These are phyloP conservation scores for Paratilapia polleni DNA, from an alignment of 2,113 vertebrate species.

Conservation along the genomic window DNA sequence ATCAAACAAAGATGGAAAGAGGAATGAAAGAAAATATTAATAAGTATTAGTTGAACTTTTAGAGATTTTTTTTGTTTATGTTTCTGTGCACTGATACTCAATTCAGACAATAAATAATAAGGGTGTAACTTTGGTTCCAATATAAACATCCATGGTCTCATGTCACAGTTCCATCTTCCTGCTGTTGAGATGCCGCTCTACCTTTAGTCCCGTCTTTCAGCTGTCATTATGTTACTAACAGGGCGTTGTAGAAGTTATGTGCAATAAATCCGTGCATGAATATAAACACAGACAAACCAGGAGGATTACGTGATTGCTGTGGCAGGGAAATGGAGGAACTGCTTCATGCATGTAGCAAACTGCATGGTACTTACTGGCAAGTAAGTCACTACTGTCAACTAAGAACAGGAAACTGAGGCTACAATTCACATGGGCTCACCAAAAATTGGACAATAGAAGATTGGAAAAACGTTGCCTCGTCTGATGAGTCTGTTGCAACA, in stretches of 20 bases:
- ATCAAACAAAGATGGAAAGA: not conserved
- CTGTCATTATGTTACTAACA: not conserved
- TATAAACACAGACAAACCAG: not conserved
- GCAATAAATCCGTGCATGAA: not conserved
- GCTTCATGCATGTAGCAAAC: not conserved
- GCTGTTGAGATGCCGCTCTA: not conserved
- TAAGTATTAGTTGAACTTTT: not conserved
- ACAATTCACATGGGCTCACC: too few relatives aligned
- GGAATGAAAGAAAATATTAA: not conserved
- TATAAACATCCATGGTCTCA: not conserved
- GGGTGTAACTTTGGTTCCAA: not conserved
- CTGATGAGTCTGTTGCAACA: too few relatives aligned
- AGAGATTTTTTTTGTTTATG: not conserved
- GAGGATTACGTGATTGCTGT: not conserved
- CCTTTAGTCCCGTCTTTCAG: fast-evolving
- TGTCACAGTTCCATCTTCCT: not conserved
- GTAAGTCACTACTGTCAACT: too few relatives aligned
- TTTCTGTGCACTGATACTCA: not conserved
- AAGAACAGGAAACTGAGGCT: too few relatives aligned
- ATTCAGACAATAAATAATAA: not conserved
- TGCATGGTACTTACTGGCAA: not conserved
- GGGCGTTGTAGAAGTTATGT: not conserved
- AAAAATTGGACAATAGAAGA: too few relatives aligned
- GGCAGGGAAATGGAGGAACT: not conserved
- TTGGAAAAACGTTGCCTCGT: too few relatives aligned